A percentile compares a stretch with the other conserved stretches of the same genome.
These are phyloP conservation scores for Prochilodus magdalenae DNA, from an alignment of 2,113 vertebrate genomes.

Conservation along the genomic window DNA sequence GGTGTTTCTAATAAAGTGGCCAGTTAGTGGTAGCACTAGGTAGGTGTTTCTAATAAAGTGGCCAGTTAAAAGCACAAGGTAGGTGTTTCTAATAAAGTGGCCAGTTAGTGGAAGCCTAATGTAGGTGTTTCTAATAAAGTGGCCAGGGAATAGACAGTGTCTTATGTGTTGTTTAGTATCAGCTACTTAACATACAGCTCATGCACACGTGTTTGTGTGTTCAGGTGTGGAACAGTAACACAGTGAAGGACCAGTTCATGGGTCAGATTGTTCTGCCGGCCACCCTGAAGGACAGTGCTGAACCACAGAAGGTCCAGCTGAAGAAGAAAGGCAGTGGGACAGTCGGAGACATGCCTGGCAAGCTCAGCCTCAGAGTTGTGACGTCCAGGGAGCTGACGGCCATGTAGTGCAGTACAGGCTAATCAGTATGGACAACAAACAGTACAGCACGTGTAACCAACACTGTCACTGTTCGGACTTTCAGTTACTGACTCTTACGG, in stretches of 20 bases:
- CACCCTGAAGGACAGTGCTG: constrained; percentile 69
- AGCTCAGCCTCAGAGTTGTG: constrained; percentile 80
- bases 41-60: too few relatives aligned
- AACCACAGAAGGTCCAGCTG: constrained; percentile 81
- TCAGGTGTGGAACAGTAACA: constrained; percentile 89
- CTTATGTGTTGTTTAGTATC: too few relatives aligned
- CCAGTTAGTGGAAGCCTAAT: too few relatives aligned
- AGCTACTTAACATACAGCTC: too few relatives aligned
- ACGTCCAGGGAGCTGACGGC: constrained; percentile 83
- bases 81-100: too few relatives aligned
- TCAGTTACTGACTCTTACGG: too few relatives aligned
- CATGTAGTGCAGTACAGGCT: constrained; percentile 73
- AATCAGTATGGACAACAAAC: not conserved
- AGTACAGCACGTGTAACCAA: not conserved
- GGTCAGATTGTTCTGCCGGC: constrained; percentile 87
- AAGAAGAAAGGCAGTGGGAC: constrained; percentile 71
- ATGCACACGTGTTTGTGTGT: not conserved
- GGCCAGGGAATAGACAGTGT: too few relatives aligned
- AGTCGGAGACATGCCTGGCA: constrained; percentile 81
- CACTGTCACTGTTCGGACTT: too few relatives aligned
- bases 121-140: too few relatives aligned
- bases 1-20: too few relatives aligned
- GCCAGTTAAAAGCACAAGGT: too few relatives aligned
- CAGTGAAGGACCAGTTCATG: constrained; percentile 84
- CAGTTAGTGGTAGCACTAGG: too few relatives aligned